Percentiles rank a stretch among this genome's conserved stretches.
These are phyloP conservation scores for Tupiocoris notatus DNA, from an alignment of 2,888 invertebrate genomes.

Conservation along the genomic window DNA sequence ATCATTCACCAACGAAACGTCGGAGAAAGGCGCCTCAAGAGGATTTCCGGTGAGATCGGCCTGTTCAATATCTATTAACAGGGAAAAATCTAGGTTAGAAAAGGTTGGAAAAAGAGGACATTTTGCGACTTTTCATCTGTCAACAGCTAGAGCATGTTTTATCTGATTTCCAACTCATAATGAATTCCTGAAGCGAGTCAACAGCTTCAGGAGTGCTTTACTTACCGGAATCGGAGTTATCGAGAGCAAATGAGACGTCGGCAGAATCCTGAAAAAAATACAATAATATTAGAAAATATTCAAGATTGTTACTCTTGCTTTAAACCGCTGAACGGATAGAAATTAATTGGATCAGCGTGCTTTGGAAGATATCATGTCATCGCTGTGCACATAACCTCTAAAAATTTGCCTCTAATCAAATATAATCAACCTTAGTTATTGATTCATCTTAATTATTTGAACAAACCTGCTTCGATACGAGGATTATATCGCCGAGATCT, in stretches of 20 bases:
- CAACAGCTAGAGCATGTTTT: too few relatives aligned
- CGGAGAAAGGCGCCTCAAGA: neutral
- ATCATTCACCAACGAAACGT: neutral
- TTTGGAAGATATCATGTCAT: too few relatives aligned
- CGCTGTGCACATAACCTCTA: too few relatives aligned
- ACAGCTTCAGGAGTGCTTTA: neutral
- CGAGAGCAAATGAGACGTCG: neutral
- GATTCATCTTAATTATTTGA: neutral
- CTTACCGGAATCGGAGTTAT: neutral
- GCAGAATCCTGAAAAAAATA: neutral
- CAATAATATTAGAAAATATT: neutral
- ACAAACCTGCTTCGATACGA: neutral
- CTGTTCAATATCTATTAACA: too few relatives aligned
- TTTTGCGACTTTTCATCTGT: too few relatives aligned
- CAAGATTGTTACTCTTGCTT: too few relatives aligned
- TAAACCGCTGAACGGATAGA: too few relatives aligned
- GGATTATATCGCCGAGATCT: neutral
- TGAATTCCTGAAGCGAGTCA: neutral
- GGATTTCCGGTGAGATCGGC: neutral
- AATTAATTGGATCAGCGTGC: too few relatives aligned
- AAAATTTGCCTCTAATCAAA: neutral
- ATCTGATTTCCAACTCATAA: neutral
- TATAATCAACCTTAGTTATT: neutral
- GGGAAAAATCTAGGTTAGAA: too few relatives aligned
- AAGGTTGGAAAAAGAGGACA: too few relatives aligned